Evolutionary conservation across 2,113 vertebrate species (phyloP).

Genomic region (Macquaria ambigua): DNA sequence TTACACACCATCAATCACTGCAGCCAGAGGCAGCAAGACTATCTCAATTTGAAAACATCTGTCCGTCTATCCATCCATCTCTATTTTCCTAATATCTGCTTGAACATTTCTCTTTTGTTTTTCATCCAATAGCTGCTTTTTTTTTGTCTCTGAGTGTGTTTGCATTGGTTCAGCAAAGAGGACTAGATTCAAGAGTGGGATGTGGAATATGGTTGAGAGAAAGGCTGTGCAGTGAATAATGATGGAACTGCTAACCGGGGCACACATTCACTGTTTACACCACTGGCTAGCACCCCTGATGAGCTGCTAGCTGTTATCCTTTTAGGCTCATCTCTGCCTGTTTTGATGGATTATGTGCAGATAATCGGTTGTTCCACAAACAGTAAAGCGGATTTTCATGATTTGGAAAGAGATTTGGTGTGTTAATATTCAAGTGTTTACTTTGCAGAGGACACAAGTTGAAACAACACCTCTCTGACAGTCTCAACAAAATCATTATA

Average conservation of each 20-base stretch:
- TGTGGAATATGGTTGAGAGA: constrained; percentile 29
- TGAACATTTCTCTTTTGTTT: constrained; percentile 27
- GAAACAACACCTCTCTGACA: neutral
- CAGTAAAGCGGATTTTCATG: neutral
- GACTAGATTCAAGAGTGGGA: neutral
- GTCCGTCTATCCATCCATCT: constrained; percentile 19
- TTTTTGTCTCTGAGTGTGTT: constrained; percentile 1
- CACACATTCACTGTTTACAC: constrained; percentile 11
- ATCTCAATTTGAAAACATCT: constrained; percentile 32
- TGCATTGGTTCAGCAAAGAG: neutral
- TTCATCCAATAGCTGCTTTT: constrained; percentile 1
- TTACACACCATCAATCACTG: constrained; percentile 47
- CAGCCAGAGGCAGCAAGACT: constrained; percentile 19
- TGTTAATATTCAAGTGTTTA: neutral
- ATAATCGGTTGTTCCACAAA: constrained; percentile 3
- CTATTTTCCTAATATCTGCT: constrained; percentile 3
- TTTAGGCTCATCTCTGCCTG: constrained; percentile 8
- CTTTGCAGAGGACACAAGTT: neutral
- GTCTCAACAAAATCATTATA: neutral
- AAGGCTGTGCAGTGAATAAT: constrained; percentile 42
- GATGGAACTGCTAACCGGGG: constrained; percentile 9
- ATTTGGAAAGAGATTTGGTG: neutral
- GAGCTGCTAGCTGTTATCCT: neutral
- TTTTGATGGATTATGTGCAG: constrained; percentile 17
- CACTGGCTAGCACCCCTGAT: neutral